These are phyloP conservation scores for Galagoides demidoff DNA, from an alignment of 2,797 vertebrate genomes.

Conservation along the genomic window DNA sequence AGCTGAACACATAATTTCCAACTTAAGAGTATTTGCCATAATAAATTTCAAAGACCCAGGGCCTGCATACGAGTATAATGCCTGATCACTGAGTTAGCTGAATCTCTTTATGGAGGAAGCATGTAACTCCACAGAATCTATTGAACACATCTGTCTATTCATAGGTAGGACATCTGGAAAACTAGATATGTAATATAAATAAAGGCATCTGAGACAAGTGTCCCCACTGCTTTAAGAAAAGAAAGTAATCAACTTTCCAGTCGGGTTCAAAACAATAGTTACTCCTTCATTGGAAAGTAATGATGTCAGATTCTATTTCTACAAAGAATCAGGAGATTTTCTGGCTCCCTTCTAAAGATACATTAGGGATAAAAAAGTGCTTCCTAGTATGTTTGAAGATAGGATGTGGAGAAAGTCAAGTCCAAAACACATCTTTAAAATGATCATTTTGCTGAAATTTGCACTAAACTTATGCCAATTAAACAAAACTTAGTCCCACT, in stretches of 20 bases:
- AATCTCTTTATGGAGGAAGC: not conserved
- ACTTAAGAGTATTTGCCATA: not conserved
- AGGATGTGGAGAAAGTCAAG: not conserved
- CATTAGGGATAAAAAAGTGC: not conserved
- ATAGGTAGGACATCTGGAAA: not conserved
- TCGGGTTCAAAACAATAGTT: not conserved
- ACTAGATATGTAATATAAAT: constrained; percentile 15
- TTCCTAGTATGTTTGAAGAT: not conserved
- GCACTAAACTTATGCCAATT: not conserved
- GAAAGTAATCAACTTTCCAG: constrained; percentile 12
- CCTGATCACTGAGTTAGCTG: not conserved
- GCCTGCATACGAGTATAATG: not conserved
- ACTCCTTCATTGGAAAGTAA: not conserved
- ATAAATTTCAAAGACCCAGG: not conserved
- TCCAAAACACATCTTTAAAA: not conserved
- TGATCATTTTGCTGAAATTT: not conserved
- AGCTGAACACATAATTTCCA: constrained; percentile 12
- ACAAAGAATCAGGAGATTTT: not conserved
- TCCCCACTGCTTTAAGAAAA: not conserved
- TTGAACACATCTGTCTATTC: not conserved
- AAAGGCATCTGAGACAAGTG: not conserved
- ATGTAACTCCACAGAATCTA: not conserved
- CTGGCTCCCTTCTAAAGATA: not conserved
- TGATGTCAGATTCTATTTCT: constrained; percentile 27
- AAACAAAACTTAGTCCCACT: not conserved